A percentile compares a stretch with the other conserved stretches of the same genome.
phyloP scores from a whole-genome alignment of 2,888 invertebrate species.

The Drosophila neonasuta region DNA sequence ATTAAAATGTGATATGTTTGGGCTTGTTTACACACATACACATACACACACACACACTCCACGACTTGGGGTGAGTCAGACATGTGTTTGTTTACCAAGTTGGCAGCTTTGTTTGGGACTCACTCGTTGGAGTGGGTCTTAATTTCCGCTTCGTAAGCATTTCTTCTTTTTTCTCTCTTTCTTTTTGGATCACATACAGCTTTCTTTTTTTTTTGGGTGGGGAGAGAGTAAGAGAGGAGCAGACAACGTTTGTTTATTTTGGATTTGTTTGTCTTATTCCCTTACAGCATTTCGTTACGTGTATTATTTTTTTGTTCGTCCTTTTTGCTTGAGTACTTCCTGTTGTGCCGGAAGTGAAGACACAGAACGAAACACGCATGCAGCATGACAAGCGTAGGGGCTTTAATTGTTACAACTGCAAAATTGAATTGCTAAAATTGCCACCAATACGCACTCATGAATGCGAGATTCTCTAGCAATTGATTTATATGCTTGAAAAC shows the following conservation, averaged over 20 bases:
- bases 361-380: constrained; percentile 46
- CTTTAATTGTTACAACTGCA: constrained; percentile 69
- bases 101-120: constrained; percentile 70
- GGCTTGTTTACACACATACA: constrained; percentile 68
- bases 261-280: constrained; percentile 74
- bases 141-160: constrained; percentile 78
- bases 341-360: constrained; percentile 63
- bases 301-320: constrained; percentile 27
- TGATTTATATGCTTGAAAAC: constrained; percentile 48
- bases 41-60: not conserved
- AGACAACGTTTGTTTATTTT: constrained; percentile 71
- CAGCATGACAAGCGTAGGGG: constrained; percentile 34
- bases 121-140: constrained; percentile 67
- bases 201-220: constrained; percentile 20
- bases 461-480: constrained; percentile 24
- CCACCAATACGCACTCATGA: constrained; percentile 7
- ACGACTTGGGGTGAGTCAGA: constrained; percentile 28
- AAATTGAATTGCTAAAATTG: constrained; percentile 64
- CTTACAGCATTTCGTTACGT: constrained; percentile 37
- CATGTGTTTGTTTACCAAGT: constrained; percentile 75
- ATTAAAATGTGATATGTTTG: constrained; percentile 78
- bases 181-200: constrained; percentile 33
- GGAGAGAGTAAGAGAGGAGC: not conserved
- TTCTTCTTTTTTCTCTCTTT: constrained; percentile 45
- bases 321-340: constrained; percentile 74